A percentile compares a stretch with the other conserved stretches of the same genome.
Conservation (phyloP, 2,888 invertebrate genomes). For the Sympetrum striolatum region DNA sequence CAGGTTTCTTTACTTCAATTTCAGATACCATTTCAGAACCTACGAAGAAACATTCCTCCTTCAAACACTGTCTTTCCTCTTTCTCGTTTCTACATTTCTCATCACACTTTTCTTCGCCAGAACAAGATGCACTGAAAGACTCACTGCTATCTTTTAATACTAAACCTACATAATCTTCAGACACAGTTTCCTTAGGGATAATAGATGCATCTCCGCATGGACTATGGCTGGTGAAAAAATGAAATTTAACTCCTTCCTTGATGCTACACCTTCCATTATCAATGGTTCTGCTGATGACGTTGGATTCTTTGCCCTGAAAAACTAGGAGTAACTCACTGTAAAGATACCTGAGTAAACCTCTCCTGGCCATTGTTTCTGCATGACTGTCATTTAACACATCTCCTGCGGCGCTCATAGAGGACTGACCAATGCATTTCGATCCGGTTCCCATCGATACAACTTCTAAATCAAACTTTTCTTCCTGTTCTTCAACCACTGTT, state of each 20-base stretch:
- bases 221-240: constrained; percentile 85
- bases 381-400: constrained; percentile 87
- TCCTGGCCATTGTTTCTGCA: constrained; percentile 86
- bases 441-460: constrained; percentile 89
- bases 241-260: constrained; percentile 70
- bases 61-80: not conserved
- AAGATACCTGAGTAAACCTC: constrained; percentile 81
- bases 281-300: constrained; percentile 57
- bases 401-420: constrained; percentile 68
- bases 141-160: not conserved
- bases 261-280: constrained; percentile 61
- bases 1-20: not conserved
- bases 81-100: not conserved
- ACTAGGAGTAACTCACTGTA: constrained; percentile 67
- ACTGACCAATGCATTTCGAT: constrained; percentile 86
- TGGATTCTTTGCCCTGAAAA: constrained; percentile 53
- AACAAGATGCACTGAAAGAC: not conserved
- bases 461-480: constrained; percentile 54
- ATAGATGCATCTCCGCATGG: constrained; percentile 97
- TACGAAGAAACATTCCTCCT: no score
- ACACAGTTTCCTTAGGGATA: constrained; percentile 63
- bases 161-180: not conserved
- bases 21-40: not conserved
- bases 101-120: not conserved
- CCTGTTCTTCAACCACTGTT: not conserved